These are phyloP conservation scores for Dioctria linearis DNA, from an alignment of 2,888 invertebrate genomes.

Conservation along the genomic window DNA sequence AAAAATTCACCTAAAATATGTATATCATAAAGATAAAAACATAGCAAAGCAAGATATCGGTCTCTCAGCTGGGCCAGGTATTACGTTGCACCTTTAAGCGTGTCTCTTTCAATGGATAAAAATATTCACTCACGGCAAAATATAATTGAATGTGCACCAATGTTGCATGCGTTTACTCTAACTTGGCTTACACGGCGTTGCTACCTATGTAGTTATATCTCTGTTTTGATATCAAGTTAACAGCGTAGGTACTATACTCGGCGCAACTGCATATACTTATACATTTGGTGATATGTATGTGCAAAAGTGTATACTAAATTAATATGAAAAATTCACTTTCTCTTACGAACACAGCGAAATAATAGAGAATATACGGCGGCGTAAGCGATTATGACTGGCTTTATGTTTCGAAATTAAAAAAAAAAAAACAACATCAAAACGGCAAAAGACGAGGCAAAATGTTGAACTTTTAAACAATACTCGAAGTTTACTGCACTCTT, in stretches of 20 bases:
- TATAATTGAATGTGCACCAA: constrained; percentile 37
- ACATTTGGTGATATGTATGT: constrained; percentile 12
- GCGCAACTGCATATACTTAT: background rate
- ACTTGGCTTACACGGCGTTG: background rate
- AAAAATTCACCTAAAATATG: constrained; percentile 8
- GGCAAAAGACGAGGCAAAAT: constrained; percentile 19
- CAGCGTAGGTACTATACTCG: background rate
- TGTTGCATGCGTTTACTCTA: constrained; percentile 25
- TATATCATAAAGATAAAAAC: background rate
- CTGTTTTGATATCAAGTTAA: constrained; percentile 40
- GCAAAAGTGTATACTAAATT: constrained; percentile 43
- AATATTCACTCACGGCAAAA: constrained; percentile 39
- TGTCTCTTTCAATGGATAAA: constrained; percentile 12
- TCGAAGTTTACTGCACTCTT: constrained; percentile 4
- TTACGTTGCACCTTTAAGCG: constrained; percentile 30
- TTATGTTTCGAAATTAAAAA: constrained; percentile 53
- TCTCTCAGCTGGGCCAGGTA: background rate
- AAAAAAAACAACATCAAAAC: background rate
- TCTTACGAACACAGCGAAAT: constrained; percentile 56
- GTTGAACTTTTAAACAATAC: constrained; percentile 35
- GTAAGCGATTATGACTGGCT: constrained; percentile 48
- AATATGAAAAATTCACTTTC: constrained; percentile 59
- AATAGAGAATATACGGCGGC: constrained; percentile 24
- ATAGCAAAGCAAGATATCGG: constrained; percentile 6
- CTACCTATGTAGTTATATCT: constrained; percentile 7